A percentile compares a stretch with the other conserved stretches of the same genome.
Evolutionary conservation across 2,797 vertebrate genomes (phyloP).

Genomic region (Crenuchus spilurus): DNA sequence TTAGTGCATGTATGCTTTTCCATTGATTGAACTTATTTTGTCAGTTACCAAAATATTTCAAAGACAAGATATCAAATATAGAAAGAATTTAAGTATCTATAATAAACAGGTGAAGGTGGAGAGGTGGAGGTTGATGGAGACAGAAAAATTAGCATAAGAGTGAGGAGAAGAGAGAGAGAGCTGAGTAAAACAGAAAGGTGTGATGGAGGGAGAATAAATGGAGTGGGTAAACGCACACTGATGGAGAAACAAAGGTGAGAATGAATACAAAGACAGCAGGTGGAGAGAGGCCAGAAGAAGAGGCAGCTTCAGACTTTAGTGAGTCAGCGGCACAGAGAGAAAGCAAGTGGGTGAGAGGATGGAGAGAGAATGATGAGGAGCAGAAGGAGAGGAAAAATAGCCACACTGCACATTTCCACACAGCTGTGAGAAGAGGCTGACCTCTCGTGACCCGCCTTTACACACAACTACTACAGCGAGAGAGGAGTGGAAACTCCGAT

Average conservation of each 20-base stretch:
- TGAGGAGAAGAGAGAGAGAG: too few relatives aligned
- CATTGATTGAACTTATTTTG: too few relatives aligned
- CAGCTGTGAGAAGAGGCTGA: conserved; percentile 35
- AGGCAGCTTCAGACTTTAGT: conserved; percentile 7
- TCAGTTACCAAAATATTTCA: too few relatives aligned
- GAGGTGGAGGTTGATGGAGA: too few relatives aligned
- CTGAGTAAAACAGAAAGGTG: neutral
- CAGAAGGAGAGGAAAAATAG: conserved; percentile 20
- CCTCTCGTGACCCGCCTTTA: conserved; percentile 25
- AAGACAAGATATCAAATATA: too few relatives aligned
- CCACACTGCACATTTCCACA: conserved; percentile 23
- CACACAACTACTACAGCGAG: conserved; percentile 28
- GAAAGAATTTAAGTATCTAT: too few relatives aligned
- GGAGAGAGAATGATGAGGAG: neutral
- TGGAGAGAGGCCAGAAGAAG: conserved; percentile 17
- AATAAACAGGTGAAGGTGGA: neutral
- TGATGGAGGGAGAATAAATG: neutral
- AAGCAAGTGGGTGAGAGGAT: conserved; percentile 10
- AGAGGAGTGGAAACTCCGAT: conserved; percentile 14
- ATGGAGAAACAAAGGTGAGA: conserved; percentile 1
- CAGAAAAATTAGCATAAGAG: too few relatives aligned
- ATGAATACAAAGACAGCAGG: conserved; percentile 12
- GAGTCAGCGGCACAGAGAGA: conserved; percentile 38
- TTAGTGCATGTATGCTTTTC: too few relatives aligned
- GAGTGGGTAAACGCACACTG: neutral